These are phyloP conservation scores for Phaenicophaeus curvirostris DNA, from an alignment of 2,797 vertebrate genomes.

Conservation along the genomic window DNA sequence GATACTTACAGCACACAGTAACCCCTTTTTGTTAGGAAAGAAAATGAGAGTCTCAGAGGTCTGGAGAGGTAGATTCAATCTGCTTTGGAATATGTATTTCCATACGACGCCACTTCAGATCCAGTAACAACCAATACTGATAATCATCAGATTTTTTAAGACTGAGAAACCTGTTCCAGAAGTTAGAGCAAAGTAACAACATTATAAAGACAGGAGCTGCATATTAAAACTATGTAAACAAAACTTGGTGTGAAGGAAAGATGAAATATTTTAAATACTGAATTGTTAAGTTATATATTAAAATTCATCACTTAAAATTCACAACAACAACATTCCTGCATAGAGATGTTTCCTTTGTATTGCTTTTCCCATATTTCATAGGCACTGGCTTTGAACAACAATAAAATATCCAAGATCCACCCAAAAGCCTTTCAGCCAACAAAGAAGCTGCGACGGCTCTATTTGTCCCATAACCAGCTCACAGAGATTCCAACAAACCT, in stretches of 20 bases:
- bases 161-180: neutral
- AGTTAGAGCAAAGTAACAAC: neutral
- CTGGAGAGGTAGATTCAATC: neutral
- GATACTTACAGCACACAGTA: neutral
- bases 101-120: neutral
- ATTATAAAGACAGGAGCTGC: no score
- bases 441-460: slow-evolving; percentile 87
- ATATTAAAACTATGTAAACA: no score
- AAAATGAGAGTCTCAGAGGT: neutral
- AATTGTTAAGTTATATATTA: neutral
- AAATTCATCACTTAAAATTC: neutral
- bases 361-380: slow-evolving; percentile 59
- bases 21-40: neutral
- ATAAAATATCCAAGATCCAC: slow-evolving; percentile 92
- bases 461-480: slow-evolving; percentile 93
- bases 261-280: neutral
- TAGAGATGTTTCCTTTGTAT: neutral
- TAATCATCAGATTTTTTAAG: neutral
- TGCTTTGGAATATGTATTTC: neutral
- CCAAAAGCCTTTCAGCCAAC: slow-evolving; percentile 91
- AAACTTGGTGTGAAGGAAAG: neutral
- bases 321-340: neutral
- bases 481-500: slow-evolving; percentile 91
- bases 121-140: neutral
- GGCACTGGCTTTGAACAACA: slow-evolving; percentile 96